Percentiles rank a stretch among this genome's conserved stretches.
Conservation (phyloP, 2,888 invertebrate species). For the Andrena chrysosceles region DNA sequence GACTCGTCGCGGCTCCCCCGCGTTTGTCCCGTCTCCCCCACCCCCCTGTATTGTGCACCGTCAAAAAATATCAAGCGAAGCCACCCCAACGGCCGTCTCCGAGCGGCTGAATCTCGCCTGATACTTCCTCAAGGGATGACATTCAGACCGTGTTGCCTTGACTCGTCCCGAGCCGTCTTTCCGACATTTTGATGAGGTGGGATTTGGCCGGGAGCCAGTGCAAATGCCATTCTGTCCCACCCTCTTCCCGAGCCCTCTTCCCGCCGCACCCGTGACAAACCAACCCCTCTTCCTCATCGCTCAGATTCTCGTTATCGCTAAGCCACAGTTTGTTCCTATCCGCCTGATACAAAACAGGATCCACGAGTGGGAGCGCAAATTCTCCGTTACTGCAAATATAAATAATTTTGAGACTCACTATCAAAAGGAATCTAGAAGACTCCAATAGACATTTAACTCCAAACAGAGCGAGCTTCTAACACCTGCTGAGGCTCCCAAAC, state of each 20-base stretch:
- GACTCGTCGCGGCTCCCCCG: slow-evolving; percentile 60
- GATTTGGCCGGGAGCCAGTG: slow-evolving; percentile 80
- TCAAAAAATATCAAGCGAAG: slow-evolving; percentile 65
- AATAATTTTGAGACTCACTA: too few relatives aligned
- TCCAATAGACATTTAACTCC: too few relatives aligned
- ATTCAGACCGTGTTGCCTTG: slow-evolving; percentile 77
- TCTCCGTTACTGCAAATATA: too few relatives aligned
- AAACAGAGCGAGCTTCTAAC: too few relatives aligned
- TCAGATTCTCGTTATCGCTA: slow-evolving; percentile 71
- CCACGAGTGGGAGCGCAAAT: neutral
- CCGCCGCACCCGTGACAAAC: slow-evolving; percentile 29
- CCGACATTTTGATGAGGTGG: slow-evolving; percentile 81
- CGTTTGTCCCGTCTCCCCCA: slow-evolving; percentile 53
- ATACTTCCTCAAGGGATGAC: slow-evolving; percentile 76
- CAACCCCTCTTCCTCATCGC: slow-evolving; percentile 34
- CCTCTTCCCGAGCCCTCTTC: slow-evolving; percentile 44
- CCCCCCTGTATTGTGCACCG: slow-evolving; percentile 46
- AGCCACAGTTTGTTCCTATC: slow-evolving; percentile 70
- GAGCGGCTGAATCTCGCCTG: slow-evolving; percentile 47
- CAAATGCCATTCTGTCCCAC: slow-evolving; percentile 74
- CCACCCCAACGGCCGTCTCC: slow-evolving; percentile 21
- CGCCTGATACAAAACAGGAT: slow-evolving; percentile 53
- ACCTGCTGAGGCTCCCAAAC: too few relatives aligned
- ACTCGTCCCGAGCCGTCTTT: slow-evolving; percentile 74
- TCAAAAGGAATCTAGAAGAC: too few relatives aligned